A percentile compares a stretch with the other conserved stretches of the same genome.
These are phyloP conservation scores for Clarias platycephalus DNA, from an alignment of 2,797 vertebrate species.

Conservation along the genomic window DNA sequence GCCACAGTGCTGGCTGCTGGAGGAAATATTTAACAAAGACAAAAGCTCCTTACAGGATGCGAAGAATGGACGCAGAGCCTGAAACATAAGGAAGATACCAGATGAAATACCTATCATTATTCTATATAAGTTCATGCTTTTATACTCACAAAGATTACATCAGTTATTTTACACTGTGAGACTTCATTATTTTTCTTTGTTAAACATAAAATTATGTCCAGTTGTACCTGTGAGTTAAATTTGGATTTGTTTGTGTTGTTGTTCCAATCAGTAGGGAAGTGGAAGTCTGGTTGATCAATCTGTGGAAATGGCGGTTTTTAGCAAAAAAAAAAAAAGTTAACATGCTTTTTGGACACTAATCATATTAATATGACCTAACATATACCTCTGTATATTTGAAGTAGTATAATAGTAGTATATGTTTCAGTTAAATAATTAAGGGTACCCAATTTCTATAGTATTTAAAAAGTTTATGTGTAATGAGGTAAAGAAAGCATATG, in stretches of 20 bases:
- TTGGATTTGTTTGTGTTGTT: slow-evolving; percentile 69
- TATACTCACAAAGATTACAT: background rate
- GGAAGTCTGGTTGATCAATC: slow-evolving; percentile 91
- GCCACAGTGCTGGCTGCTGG: slow-evolving; percentile 67
- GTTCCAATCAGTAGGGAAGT: slow-evolving; percentile 81
- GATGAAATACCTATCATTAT: background rate
- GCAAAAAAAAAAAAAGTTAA: background rate
- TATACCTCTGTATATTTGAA: background rate
- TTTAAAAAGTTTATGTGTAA: background rate
- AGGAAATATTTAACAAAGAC: slow-evolving; percentile 75
- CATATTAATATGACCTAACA: background rate
- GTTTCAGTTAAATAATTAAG: background rate
- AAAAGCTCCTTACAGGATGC: slow-evolving; percentile 66
- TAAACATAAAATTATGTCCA: slow-evolving; percentile 17
- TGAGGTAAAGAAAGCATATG: background rate
- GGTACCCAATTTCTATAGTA: background rate
- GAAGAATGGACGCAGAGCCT: slow-evolving; percentile 65
- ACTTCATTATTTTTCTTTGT: background rate
- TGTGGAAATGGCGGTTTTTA: slow-evolving; percentile 56
- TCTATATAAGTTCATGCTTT: background rate
- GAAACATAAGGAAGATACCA: slow-evolving; percentile 14
- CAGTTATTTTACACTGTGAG: background rate
- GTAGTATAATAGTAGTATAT: too few species aligned
- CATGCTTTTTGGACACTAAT: background rate
- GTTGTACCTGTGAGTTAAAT: slow-evolving; percentile 74